Base-by-base conservation (phyloP, 1,140 invertebrate species). In the Protaetia brevitarsis region DNA sequence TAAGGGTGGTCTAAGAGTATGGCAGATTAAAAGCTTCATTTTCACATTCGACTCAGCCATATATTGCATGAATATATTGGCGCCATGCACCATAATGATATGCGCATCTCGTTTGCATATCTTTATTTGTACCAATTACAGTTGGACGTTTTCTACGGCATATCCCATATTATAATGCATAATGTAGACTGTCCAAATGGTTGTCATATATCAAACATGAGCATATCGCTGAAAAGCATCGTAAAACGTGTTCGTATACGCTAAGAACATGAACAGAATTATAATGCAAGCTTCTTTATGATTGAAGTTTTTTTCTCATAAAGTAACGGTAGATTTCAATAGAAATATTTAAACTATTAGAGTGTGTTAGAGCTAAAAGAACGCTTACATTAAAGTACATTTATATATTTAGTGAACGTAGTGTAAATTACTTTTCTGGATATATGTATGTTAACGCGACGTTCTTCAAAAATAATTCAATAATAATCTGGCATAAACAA, bases 51-150 rank as follows among this genome's bases (percentile, higher is more conserved):
- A n/a, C n/a, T n/a, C n/a, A 1, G 8, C 8, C 31, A 34, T 34
- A 34, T 11, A 2, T 11, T 34, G 31, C 31, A 34, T n/a, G 31
- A 2, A 34, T n/a, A 34, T n/a, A 34, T 34, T n/a, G 8, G 1
- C 31, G 8, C 8, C 31, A 34, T 34, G 31, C 31, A 51, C 41
- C n/a, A n/a, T 51, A 51, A 51, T 51, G 16, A 45, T 51, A 51
- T 51, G 41, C 11, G 41, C 41, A 51, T 51, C 21, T 19, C 41
- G 26, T 51, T 51, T 51, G 16, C 41, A 51, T 51, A 51, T 21
- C 41, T 51, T 21, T 23, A 51, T 23, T 51, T 36, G 34, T 2
- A 36, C 34, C 34, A 36, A 36, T 36, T 19, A 19, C 41, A 23
- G 21, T 51, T 51, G 26, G 19, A 23, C 26, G 41, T 19, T 51